Evolutionary conservation across 2,113 vertebrate genomes (phyloP), one percentile per base, ranked within the genome.

Genomic region (Egretta garzetta): DNA sequence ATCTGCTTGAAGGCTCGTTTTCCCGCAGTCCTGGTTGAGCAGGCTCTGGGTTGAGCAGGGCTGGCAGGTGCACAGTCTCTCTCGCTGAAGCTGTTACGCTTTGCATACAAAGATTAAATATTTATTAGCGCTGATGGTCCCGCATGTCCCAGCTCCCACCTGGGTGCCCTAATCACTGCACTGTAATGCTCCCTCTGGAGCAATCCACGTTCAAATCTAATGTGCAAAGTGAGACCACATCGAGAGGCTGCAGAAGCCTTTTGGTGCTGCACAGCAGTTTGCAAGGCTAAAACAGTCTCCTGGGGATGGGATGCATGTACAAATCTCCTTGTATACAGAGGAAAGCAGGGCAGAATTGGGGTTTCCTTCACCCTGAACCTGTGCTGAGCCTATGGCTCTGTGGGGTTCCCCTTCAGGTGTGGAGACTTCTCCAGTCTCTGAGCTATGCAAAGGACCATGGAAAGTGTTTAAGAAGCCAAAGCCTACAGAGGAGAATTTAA

Each of bases 91-190:
- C 80, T 95, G 86, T 81, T 74, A 58, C 18, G 50, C 30, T 94
- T 77, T 71, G 76, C 68, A 20, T 45, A 8, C 12, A n/a, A 72
- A 81, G 60, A 87, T 94, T 59, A 96, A 96, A 91, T 89, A 93
- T 93, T 95, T 93, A 84, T 91, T 66, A 93, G 64, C 0, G 5
- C 27, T 83, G 86, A 86, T 90, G 75, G 63, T 80, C 67, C 67
- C 56, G 0, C 1, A 3, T 45, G 89, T 71, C 67, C 59, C 91
- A 77, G 45, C 67, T 89, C 86, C 76, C 88, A 59, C 37, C n/a
- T 62, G 80, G 75, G 72, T 73, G 72, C 76, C 80, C 52, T 56
- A 43, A 18, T 89, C 64, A 6, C 39, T 35, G 45, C 56, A 4
- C 58, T 71, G 59, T 16, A 84, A 58, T 3, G 24, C 20, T 94